Evolutionary conservation across 2,797 vertebrate genomes (phyloP).

Genomic region (Sebastes dallii): DNA sequence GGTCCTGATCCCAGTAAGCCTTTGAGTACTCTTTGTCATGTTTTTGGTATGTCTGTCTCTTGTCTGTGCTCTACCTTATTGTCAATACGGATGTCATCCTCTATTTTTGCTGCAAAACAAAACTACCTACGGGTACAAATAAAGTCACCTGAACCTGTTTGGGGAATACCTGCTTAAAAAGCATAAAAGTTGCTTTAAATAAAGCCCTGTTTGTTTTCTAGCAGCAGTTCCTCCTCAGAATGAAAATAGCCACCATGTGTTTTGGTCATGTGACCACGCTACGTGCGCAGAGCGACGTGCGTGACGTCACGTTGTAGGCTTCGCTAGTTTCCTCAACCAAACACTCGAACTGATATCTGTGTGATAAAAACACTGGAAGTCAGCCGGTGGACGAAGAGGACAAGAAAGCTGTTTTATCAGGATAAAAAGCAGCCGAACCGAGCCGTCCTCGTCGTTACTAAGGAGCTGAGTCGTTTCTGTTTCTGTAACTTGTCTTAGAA

Average conservation of each 20-base stretch:
- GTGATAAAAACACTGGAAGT: constrained; percentile 67
- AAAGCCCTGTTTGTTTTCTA: background rate
- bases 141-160: too few relatives aligned
- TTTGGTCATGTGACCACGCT: constrained; percentile 77
- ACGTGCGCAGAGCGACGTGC: constrained; percentile 58
- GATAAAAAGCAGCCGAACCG: background rate
- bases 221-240: background rate
- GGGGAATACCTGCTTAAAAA: background rate
- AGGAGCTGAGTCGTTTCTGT: background rate
- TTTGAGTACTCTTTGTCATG: too few relatives aligned
- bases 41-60: too few relatives aligned
- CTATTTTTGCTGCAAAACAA: too few relatives aligned
- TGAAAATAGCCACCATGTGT: constrained; percentile 77
- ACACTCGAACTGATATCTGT: constrained; percentile 67
- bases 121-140: too few relatives aligned
- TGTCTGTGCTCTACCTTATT: too few relatives aligned
- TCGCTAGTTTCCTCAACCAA: constrained; percentile 76
- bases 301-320: constrained; percentile 72
- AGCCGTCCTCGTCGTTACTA: background rate
- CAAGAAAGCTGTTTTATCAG: background rate
- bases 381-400: constrained; percentile 43
- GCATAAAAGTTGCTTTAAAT: background rate
- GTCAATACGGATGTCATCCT: too few relatives aligned
- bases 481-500: background rate
- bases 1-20: too few relatives aligned